Base-by-base conservation (phyloP, 1,140 invertebrate species). In the Antheraea mylitta region DNA sequence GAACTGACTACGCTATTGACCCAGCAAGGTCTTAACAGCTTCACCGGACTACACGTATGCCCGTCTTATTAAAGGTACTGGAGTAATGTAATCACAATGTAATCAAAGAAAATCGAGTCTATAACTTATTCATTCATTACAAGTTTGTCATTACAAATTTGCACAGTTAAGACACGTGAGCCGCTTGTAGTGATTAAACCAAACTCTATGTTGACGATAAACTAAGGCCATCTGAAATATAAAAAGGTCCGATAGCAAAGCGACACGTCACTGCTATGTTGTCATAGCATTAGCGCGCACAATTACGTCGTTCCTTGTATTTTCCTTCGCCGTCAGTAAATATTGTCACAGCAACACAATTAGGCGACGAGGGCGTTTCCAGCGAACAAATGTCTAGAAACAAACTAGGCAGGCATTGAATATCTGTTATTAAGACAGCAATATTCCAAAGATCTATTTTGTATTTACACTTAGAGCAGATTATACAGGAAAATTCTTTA, bases 271-370 rank as follows among this genome's bases (percentile, higher is more conserved):
- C 45, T 6, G 45, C 22, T 13, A 53, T 53, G 45, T 53, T 53
- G 11, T 7, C 45, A 13, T n/a, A 53, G 45, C 45, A 53, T 53
- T 53, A 53, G 45, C 45, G 45, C 16, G 16, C 45, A 53, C 45
- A 53, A 53, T 53, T 53, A 53, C 45, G 45, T 53, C 16, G 45
- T 53, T 53, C 45, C 45, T 53, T 53, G 45, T 53, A 53, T 53
- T 53, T 53, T 53, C 45, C 45, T 53, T 53, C 45, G 45, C 45
- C 16, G 45, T 53, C 45, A 53, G 45, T 53, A 53, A 53, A 53
- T 53, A 53, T 53, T 53, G 45, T 53, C 6, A 53, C 45, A n/a
- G 45, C 10, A 53, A 53, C 45, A 53, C 45, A 53, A 53, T 53
- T 53, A 53, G 45, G 45, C 6, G 45, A n/a, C 45, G 45, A 16